Conservation (phyloP, 2,888 invertebrate genomes). For the Byasa hedistus region DNA sequence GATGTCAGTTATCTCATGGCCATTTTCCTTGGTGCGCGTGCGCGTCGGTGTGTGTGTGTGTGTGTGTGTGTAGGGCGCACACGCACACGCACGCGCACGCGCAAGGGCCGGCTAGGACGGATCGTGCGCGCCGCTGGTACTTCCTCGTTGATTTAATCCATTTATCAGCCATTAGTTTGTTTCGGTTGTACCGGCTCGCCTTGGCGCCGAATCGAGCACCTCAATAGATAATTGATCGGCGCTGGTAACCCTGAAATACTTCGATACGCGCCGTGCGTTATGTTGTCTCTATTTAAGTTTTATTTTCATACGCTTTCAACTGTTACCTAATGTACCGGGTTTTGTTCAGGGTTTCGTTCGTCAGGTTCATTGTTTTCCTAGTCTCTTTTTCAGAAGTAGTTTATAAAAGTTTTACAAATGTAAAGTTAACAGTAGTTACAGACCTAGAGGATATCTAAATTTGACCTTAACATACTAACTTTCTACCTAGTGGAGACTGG, state of each 20-base stretch:
- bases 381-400: too few species aligned
- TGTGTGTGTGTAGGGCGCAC: slow-evolving; percentile 32
- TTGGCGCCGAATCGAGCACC: slow-evolving; percentile 50
- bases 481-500: too few species aligned
- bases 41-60: slow-evolving; percentile 36
- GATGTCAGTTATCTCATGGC: slow-evolving; percentile 76
- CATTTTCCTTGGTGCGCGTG: slow-evolving; percentile 42
- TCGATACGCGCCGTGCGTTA: slow-evolving; percentile 15
- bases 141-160: slow-evolving; percentile 67
- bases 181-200: slow-evolving; percentile 56
- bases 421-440: too few species aligned
- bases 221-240: slow-evolving; percentile 41
- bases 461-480: too few species aligned
- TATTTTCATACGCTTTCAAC: slow-evolving; percentile 7
- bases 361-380: too few species aligned
- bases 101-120: slow-evolving; percentile 69
- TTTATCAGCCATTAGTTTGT: slow-evolving; percentile 60
- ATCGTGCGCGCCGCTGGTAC: slow-evolving; percentile 63
- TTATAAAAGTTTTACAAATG: too few species aligned
- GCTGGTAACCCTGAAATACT: slow-evolving; percentile 32
- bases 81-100: slow-evolving; percentile 20
- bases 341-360: too few species aligned
- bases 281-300: slow-evolving; percentile 1
- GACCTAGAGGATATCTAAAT: too few species aligned
- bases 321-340: not conserved